Base-by-base conservation (phyloP, 2,797 vertebrate genomes). In the Adelosebastes latens region DNA sequence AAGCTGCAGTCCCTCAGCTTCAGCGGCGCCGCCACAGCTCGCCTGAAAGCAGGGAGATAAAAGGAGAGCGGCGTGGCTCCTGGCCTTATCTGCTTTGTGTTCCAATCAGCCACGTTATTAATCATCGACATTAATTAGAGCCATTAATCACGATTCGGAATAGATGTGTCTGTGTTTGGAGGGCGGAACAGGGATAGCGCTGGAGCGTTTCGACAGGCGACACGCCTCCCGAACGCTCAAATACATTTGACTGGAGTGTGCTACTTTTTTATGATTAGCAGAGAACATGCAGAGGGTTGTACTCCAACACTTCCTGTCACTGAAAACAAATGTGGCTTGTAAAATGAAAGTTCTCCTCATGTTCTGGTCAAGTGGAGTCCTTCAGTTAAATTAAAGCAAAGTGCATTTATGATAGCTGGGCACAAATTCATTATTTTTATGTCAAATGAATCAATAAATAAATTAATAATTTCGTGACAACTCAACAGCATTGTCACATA, bases 91-190 rank as follows among this genome's bases (percentile, higher is more conserved):
- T 90, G 81, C 91, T 92, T 90, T 92, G 93, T 94, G 88, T 93
- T 93, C 89, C 93, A 93, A 95, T 93, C 94, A 93, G 88, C 87
- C 87, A 77, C 86, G 75, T 88, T 94, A 95, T 95, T 94, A 96
- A 96, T 96, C 95, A 95, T 82, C 86, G 87, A 86, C 91, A 86
- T 93, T 96, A 96, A 96, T 96, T 96, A 95, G 87, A 88, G 89
- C 92, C 93, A 96, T 96, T 95, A 95, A 96, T 96, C 95, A 96
- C 62, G 69, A 82, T 77, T 92, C 89, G 91, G 92, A 93, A 93
- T 90, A 87, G 94, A 94, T 84, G 92, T 89, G 92, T 95, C 93
- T 70, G 82, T 80, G 91, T 88, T 84, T 89, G 84, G 84, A 77
- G 87, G 87, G 82, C 16, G 75, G 86, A 90, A 91, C 83, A 71